Evolutionary conservation across 2,888 invertebrate species (phyloP).

Genomic region (Peribatodes rhomboidaria): DNA sequence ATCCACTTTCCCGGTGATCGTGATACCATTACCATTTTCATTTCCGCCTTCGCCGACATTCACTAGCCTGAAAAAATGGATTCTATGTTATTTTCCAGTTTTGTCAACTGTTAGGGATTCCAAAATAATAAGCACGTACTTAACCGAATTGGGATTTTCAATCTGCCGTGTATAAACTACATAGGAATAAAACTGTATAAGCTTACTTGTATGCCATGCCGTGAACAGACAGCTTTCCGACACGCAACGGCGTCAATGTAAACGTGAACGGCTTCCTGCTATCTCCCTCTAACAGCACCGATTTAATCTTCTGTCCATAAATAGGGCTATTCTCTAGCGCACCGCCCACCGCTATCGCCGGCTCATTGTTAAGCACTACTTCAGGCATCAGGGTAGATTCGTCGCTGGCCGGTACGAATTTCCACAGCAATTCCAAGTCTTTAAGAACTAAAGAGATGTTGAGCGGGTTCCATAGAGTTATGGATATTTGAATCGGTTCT

Average conservation of each 20-base stretch:
- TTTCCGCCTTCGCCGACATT: constrained; percentile 72
- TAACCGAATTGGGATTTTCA: too few relatives aligned
- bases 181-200: too few relatives aligned
- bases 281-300: constrained; percentile 86
- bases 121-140: too few relatives aligned
- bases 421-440: constrained; percentile 91
- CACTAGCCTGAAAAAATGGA: constrained; percentile 61
- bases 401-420: constrained; percentile 77
- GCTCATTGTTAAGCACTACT: constrained; percentile 67
- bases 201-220: constrained; percentile 90
- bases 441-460: constrained; percentile 90
- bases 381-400: constrained; percentile 52
- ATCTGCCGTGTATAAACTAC: too few relatives aligned
- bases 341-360: constrained; percentile 65
- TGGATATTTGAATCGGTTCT: constrained; percentile 93
- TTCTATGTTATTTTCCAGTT: too few relatives aligned
- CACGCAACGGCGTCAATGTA: constrained; percentile 90
- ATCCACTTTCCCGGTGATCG: constrained; percentile 88
- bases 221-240: constrained; percentile 90
- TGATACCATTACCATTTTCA: constrained; percentile 71
- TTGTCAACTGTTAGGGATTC: too few relatives aligned
- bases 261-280: constrained; percentile 89
- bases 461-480: constrained; percentile 92
- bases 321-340: constrained; percentile 75
- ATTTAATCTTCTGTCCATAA: constrained; percentile 86